Evolutionary conservation across 2,797 vertebrate genomes (phyloP).

Genomic region (Leucoraja ocellata): DNA sequence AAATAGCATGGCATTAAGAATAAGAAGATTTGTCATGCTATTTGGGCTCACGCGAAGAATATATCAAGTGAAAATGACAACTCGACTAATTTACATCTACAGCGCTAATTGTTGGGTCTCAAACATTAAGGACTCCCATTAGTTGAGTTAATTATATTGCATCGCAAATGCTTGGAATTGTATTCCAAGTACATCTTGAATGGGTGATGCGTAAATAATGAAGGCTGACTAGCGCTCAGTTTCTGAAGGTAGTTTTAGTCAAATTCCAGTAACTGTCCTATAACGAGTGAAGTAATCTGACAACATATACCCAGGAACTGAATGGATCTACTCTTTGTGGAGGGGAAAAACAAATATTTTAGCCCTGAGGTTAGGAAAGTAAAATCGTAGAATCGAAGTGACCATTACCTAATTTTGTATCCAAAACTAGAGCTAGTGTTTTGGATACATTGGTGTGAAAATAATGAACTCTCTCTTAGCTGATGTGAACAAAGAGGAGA

Average conservation of each 20-base stretch:
- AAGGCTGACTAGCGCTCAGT: not conserved
- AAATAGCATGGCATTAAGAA: not conserved
- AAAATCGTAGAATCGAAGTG: not conserved
- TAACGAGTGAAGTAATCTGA: not conserved
- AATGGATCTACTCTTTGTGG: not conserved
- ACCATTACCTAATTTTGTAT: not conserved
- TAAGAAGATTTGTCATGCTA: not conserved
- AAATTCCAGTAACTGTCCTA: not conserved
- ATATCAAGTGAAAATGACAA: not conserved
- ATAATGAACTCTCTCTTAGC: not conserved
- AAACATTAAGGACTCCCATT: not conserved
- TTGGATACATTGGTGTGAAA: not conserved
- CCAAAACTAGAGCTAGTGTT: not conserved
- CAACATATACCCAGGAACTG: not conserved
- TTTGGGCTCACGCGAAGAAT: not conserved
- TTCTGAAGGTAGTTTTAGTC: not conserved
- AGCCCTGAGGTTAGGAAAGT: not conserved
- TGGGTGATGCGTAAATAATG: not conserved
- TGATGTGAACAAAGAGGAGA: not conserved
- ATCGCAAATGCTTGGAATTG: not conserved
- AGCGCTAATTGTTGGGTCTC: not conserved
- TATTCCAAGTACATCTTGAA: not conserved
- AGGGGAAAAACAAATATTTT: not conserved
- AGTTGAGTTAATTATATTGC: not conserved
- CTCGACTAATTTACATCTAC: too few relatives aligned